phyloP scores from a whole-genome alignment of 2,888 invertebrate species.

The Agrochola macilenta region DNA sequence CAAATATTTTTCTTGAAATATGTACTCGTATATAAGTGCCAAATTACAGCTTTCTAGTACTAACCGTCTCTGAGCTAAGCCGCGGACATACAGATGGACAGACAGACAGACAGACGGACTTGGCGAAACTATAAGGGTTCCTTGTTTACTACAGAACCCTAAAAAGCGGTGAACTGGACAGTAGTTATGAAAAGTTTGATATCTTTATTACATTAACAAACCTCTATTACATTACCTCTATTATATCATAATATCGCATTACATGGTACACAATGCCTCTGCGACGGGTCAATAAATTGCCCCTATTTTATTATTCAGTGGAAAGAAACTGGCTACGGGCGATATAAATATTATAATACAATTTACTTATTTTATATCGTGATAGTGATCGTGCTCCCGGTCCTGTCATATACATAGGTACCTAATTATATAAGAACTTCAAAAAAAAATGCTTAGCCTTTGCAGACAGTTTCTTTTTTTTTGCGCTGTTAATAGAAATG shows the following conservation, averaged over 20 bases:
- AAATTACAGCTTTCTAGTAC: too few species aligned
- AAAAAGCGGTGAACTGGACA: too few species aligned
- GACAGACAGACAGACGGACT: too few species aligned
- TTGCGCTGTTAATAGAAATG: neutral
- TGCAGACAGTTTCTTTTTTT: neutral
- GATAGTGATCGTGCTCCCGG: neutral
- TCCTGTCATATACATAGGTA: neutral
- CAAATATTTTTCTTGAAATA: too few species aligned
- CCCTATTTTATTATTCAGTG: constrained; percentile 3
- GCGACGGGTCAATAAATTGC: neutral
- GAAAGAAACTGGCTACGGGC: neutral
- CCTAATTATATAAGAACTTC: neutral
- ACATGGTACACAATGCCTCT: neutral
- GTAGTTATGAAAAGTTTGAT: neutral
- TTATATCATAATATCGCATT: neutral
- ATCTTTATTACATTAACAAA: neutral
- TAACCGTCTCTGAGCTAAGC: too few species aligned
- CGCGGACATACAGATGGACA: too few species aligned
- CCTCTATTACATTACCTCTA: too few species aligned
- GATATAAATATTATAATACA: neutral
- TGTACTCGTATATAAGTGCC: too few species aligned
- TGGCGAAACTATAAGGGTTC: too few species aligned
- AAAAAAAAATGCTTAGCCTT: neutral
- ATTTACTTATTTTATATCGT: neutral
- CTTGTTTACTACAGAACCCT: too few species aligned